These are phyloP conservation scores for Anoura caudifer DNA, from an alignment of 2,113 vertebrate genomes.

Conservation along the genomic window DNA sequence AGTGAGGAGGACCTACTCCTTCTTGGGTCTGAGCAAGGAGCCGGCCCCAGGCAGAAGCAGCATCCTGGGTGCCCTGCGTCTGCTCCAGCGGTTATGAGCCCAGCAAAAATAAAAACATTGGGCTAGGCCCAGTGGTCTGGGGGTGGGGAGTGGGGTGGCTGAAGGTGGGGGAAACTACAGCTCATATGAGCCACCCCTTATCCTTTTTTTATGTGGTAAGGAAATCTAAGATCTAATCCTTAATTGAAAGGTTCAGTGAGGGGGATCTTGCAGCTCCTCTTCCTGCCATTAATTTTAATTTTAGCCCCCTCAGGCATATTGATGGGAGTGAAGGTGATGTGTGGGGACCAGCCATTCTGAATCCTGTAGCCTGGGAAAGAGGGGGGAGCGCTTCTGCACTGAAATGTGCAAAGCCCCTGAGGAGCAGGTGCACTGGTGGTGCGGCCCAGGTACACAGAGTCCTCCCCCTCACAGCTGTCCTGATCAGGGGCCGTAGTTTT, in stretches of 20 bases:
- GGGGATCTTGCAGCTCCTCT: background rate
- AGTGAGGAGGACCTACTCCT: fast-evolving
- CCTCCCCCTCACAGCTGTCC: background rate
- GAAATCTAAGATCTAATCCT: conserved; percentile 40
- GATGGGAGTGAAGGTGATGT: background rate
- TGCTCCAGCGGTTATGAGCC: background rate
- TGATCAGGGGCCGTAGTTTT: background rate
- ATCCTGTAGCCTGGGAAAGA: background rate
- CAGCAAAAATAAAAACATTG: conserved; percentile 28
- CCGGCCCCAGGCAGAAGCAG: fast-evolving
- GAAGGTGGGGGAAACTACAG: background rate
- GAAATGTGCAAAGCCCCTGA: background rate
- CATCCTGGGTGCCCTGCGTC: fast-evolving
- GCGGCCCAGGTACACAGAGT: fast-evolving
- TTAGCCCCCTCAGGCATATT: background rate
- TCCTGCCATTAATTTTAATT: background rate
- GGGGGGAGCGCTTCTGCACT: fast-evolving
- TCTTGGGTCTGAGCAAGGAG: too few species aligned
- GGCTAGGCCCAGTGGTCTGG: background rate
- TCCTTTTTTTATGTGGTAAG: background rate
- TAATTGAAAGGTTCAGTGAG: conserved; percentile 41
- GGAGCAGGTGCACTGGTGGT: fast-evolving
- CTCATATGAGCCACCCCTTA: background rate
- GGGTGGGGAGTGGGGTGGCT: too few species aligned
- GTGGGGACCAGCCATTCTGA: background rate